Conservation (phyloP, 2,888 invertebrate species). For the Melieria crassipennis region DNA sequence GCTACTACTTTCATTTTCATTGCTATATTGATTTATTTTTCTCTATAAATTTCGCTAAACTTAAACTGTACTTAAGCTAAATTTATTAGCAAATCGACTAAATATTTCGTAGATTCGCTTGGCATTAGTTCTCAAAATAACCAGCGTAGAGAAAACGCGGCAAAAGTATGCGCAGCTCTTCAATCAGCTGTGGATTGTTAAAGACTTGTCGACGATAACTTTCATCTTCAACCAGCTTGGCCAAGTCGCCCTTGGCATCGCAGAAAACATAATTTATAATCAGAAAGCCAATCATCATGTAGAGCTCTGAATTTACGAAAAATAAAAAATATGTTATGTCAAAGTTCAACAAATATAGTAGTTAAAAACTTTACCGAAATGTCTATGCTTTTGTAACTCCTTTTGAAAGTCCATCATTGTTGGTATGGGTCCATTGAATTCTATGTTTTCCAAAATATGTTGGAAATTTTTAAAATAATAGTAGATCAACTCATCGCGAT, state of each 20-base stretch:
- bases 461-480: conserved; percentile 46
- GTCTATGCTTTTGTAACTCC: conserved; percentile 42
- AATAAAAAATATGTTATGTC: not conserved
- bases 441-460: conserved; percentile 44
- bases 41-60: no score
- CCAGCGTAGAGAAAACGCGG: conserved; percentile 43
- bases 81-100: no score
- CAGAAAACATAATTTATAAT: conserved; percentile 42
- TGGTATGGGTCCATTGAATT: conserved; percentile 47
- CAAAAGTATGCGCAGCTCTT: conserved; percentile 28
- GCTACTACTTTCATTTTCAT: no score
- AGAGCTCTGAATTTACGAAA: conserved; percentile 43
- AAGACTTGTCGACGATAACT: conserved; percentile 16
- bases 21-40: no score
- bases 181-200: conserved; percentile 41
- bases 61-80: no score
- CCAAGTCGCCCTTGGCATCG: conserved; percentile 35
- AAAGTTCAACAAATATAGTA: conserved; percentile 3
- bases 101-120: no score
- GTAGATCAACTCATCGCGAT: conserved; percentile 47
- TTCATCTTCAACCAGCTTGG: conserved; percentile 37
- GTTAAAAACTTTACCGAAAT: conserved; percentile 44
- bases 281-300: conserved; percentile 45
- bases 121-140: conserved; percentile 42
- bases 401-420: conserved; percentile 42